phyloP scores from a whole-genome alignment of 2,888 invertebrate genomes.

The Latrodectus hesperus region DNA sequence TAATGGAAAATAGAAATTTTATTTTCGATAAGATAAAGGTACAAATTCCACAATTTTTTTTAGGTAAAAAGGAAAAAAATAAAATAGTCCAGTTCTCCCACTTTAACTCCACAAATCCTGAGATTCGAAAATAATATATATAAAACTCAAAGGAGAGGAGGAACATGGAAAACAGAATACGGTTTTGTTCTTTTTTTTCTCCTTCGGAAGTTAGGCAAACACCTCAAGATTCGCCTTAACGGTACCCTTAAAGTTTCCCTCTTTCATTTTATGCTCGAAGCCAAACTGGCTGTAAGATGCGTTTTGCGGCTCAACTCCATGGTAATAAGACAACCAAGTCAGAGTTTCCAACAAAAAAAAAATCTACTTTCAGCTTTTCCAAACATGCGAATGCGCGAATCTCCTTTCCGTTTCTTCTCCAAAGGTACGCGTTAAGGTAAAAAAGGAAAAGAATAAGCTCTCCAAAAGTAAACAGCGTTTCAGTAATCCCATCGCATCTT shows the following conservation, averaged over 20 bases:
- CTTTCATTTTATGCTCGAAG: neutral
- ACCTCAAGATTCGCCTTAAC: too few relatives aligned
- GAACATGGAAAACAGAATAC: too few relatives aligned
- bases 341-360: neutral
- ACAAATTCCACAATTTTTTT: too few relatives aligned
- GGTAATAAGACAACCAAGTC: constrained; percentile 42
- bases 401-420: constrained; percentile 6
- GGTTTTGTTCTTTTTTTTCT: too few relatives aligned
- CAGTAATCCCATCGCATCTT: constrained; percentile 48
- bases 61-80: too few relatives aligned
- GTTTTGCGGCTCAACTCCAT: constrained; percentile 45
- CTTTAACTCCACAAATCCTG: too few relatives aligned
- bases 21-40: too few relatives aligned
- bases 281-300: constrained; percentile 11
- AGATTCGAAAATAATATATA: too few relatives aligned
- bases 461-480: constrained; percentile 42
- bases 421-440: neutral
- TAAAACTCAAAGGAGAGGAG: too few relatives aligned
- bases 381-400: constrained; percentile 36
- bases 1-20: too few relatives aligned
- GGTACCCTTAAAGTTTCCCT: neutral
- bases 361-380: constrained; percentile 6
- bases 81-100: too few relatives aligned
- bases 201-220: too few relatives aligned
- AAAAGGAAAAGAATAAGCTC: constrained; percentile 38